A percentile compares a stretch with the other conserved stretches of the same genome.
phyloP scores from a whole-genome alignment of 2,888 invertebrate genomes.

The Bellardia pandia region DNA sequence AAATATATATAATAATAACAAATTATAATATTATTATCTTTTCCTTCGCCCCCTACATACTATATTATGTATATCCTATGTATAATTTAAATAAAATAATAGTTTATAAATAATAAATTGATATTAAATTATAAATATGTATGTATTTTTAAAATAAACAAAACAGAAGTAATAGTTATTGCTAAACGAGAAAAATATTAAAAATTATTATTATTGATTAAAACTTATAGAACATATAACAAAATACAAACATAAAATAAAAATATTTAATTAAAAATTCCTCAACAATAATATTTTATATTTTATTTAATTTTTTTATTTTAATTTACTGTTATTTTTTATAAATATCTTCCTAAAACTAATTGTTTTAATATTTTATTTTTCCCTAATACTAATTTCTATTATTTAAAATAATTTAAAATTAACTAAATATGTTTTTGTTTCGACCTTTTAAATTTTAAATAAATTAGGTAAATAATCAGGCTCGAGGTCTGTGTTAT shows the following conservation, averaged over 20 bases:
- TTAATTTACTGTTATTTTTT: conserved; percentile 47
- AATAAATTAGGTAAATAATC: too few species aligned
- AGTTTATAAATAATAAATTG: conserved; percentile 66
- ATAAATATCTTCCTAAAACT: conserved; percentile 27
- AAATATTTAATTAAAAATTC: conserved; percentile 54
- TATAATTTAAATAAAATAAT: conserved; percentile 57
- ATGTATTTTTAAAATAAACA: conserved; percentile 66
- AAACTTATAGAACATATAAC: conserved; percentile 43
- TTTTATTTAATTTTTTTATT: conserved; percentile 31
- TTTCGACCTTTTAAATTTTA: too few species aligned
- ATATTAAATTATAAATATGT: conserved; percentile 70
- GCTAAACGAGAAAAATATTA: conserved; percentile 45
- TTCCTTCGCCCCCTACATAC: conserved; percentile 20
- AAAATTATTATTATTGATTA: conserved; percentile 34
- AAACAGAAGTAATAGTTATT: conserved; percentile 44
- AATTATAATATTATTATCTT: conserved; percentile 52
- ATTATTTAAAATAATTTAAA: conserved; percentile 51
- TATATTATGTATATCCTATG: conserved; percentile 39
- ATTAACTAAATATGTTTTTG: too few species aligned
- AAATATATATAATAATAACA: conserved; percentile 48
- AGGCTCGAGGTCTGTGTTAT: too few species aligned
- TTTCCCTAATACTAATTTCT: conserved; percentile 42
- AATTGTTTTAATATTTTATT: conserved; percentile 46
- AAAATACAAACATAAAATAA: background rate
- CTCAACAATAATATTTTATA: conserved; percentile 48